Percentiles rank a stretch among this genome's conserved stretches.
Conservation (phyloP, 2,888 invertebrate species). For the Neoscelio sp. region DNA sequence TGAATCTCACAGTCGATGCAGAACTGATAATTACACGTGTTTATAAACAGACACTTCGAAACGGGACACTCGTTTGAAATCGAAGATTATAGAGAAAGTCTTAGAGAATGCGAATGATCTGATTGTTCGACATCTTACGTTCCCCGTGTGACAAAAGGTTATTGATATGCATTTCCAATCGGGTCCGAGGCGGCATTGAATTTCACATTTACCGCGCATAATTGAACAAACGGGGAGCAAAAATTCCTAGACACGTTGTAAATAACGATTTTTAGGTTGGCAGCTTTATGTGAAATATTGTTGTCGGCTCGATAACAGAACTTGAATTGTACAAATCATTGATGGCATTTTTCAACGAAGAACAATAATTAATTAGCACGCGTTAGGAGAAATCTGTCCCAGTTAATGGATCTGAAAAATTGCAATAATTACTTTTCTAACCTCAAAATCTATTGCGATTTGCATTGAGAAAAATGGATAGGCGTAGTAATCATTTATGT, state of each 20-base stretch:
- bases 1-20: conserved; percentile 37
- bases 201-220: conserved; percentile 25
- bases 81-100: conserved; percentile 63
- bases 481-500: too few relatives aligned
- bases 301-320: neutral
- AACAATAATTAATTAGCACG: conserved; percentile 48
- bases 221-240: conserved; percentile 10
- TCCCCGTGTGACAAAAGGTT: conserved; percentile 49
- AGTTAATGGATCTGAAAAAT: conserved; percentile 27
- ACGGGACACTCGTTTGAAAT: conserved; percentile 64
- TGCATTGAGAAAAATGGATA: conserved; percentile 19
- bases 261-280: neutral
- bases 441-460: too few relatives aligned
- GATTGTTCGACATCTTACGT: conserved; percentile 57
- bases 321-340: conserved; percentile 11
- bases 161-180: conserved; percentile 52
- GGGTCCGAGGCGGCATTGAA: neutral
- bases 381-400: conserved; percentile 46
- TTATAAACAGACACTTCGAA: conserved; percentile 59
- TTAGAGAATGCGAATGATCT: conserved; percentile 59
- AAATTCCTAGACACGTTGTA: conserved; percentile 13
- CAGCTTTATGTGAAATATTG: conserved; percentile 6
- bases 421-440: conserved; percentile 6
- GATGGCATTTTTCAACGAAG: neutral
- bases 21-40: conserved; percentile 56